Conservation (phyloP, 2,888 invertebrate genomes). For the Ectobius pallidus region DNA sequence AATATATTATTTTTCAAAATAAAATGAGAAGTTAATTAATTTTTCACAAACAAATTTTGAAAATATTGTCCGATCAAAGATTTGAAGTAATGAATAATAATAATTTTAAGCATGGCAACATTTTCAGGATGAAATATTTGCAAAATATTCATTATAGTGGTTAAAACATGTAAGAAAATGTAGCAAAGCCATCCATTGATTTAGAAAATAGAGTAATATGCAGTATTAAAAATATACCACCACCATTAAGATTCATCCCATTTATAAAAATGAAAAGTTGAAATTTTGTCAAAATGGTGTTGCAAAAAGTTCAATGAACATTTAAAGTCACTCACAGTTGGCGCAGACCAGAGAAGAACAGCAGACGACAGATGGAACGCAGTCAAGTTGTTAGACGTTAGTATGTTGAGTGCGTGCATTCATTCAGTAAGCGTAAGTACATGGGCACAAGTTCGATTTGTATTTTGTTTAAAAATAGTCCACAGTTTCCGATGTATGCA, state of each 20-base stretch:
- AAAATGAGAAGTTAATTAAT: too few species aligned
- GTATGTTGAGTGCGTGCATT: slow-evolving; percentile 5
- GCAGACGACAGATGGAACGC: slow-evolving; percentile 22
- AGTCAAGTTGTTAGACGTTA: background rate
- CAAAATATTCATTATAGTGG: background rate
- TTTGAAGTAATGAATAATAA: background rate
- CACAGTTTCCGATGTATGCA: slow-evolving; percentile 5
- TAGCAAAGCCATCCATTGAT: too few species aligned
- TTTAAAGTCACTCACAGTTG: slow-evolving; percentile 41
- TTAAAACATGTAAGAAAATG: too few species aligned
- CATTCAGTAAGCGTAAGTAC: background rate
- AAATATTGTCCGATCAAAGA: background rate
- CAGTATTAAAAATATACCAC: too few species aligned
- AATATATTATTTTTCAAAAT: too few species aligned
- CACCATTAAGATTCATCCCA: background rate
- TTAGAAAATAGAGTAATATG: too few species aligned
- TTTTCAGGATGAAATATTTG: background rate
- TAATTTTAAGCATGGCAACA: background rate
- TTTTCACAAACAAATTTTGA: too few species aligned
- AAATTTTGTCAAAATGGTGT: slow-evolving; percentile 7
- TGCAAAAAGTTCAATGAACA: slow-evolving; percentile 24
- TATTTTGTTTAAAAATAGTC: slow-evolving; percentile 16
- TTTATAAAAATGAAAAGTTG: background rate
- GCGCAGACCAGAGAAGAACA: slow-evolving; percentile 8
- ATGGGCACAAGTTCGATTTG: slow-evolving; percentile 5